Evolutionary conservation across 53 echinoderm and acorn worm genomes (phyloP).

Genomic region (Astropecten irregularis): DNA sequence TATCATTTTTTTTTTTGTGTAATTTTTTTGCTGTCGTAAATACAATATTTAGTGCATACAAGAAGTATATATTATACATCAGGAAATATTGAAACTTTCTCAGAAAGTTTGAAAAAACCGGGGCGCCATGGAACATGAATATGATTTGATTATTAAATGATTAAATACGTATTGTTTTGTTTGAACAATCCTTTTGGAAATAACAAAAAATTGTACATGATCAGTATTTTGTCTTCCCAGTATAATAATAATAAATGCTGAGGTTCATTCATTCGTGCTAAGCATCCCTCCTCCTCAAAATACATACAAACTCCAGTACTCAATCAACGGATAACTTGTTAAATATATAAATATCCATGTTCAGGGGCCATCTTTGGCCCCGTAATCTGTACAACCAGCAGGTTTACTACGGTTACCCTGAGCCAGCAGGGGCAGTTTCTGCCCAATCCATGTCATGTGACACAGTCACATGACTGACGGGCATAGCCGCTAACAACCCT

Average conservation of each 20-base stretch:
- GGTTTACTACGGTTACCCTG: constrained; percentile 23
- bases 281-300: no score
- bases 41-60: constrained; percentile 41
- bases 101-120: constrained; percentile 29
- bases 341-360: no score
- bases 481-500: constrained; percentile 10
- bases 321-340: no score
- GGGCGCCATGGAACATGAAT: constrained; percentile 25
- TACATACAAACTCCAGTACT: no score
- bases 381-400: constrained; percentile 42
- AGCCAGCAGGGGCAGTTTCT: constrained; percentile 50
- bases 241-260: neutral
- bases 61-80: constrained; percentile 20
- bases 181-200: constrained; percentile 5
- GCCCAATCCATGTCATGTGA: constrained; percentile 35
- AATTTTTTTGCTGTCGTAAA: no score
- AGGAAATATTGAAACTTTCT: constrained; percentile 26
- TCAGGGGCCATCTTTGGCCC: constrained; percentile 4
- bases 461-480: constrained; percentile 29
- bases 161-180: neutral
- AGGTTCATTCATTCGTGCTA: no score
- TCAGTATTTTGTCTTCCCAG: neutral
- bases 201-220: neutral
- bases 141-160: neutral
- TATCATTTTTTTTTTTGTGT: no score